Evolutionary conservation across 2,888 invertebrate genomes (phyloP), one percentile per base, ranked within the genome.

Genomic region (Mechanitis mazaeus): DNA sequence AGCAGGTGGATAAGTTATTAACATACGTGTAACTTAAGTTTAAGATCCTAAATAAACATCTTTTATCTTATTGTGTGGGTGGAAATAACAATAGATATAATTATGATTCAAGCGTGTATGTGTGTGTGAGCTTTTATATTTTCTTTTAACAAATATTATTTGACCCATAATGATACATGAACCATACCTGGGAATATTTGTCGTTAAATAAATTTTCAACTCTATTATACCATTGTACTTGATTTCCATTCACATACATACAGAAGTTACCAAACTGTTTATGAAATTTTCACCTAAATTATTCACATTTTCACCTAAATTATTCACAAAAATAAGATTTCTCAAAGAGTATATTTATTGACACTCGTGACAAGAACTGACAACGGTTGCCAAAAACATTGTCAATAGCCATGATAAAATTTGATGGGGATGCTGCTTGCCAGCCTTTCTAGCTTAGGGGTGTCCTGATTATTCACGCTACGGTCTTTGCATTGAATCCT

Each of bases 321-420:
- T 20, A 60, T 47, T 20, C 47, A 11, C 6, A 47, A 47, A 47
- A 47, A 45, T 55, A 59, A 56, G 64, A 66, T 66, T 67, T 60
- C 69, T 56, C 53, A 33, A 56, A 38, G 61, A 57, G 59, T 45
- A 65, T 72, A 70, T 75, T 77, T 76, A 77, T 74, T 70, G 73
- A 69, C 68, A 68, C 68, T 71, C 71, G 70, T 72, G 73, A 73
- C 72, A 72, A 69, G 70, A 77, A 78, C 70, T 77, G 77, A 77
- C 76, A 73, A 71, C 69, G 74, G 69, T 76, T 73, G 85, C 84
- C 83, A 85, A 86, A 20, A 85, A 83, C 78, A 76, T 74, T 85
- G 83, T 85, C 85, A 83, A 84, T 82, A 72, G 76, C 73, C 75
- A 77, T 81, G 81, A 85, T 85, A 86, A 87, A 87, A 85, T 85